These are phyloP conservation scores for Conus canariensis DNA, from an alignment of 2,888 invertebrate species.

Conservation along the genomic window DNA sequence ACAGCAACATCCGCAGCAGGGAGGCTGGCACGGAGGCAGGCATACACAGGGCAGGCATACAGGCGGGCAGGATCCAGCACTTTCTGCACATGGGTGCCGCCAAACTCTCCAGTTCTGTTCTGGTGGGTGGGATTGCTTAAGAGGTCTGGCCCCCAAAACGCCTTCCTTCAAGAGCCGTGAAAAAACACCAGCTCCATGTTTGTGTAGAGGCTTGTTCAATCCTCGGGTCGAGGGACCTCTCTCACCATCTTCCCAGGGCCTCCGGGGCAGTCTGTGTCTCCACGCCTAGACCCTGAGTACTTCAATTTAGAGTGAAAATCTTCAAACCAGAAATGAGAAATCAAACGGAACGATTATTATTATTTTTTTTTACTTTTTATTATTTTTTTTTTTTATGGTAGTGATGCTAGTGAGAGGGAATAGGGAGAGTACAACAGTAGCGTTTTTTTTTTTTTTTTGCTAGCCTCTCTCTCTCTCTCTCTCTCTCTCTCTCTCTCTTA, in stretches of 20 bases:
- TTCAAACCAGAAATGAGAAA: conserved; percentile 14
- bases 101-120: not conserved
- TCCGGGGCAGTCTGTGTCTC: not conserved
- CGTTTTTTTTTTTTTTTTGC: not conserved
- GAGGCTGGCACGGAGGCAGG: too few species aligned
- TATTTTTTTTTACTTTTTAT: not conserved
- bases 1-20: not conserved
- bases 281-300: not conserved
- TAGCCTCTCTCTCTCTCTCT: not conserved
- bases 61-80: not conserved
- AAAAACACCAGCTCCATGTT: not conserved
- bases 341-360: not conserved
- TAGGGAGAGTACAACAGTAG: not conserved
- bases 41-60: too few species aligned
- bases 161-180: not conserved
- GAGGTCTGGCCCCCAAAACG: not conserved
- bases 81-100: not conserved
- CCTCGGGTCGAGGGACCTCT: not conserved
- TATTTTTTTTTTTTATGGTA: not conserved
- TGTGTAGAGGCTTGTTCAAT: conserved; percentile 20
- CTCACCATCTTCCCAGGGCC: not conserved
- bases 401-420: not conserved
- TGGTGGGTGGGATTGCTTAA: not conserved
- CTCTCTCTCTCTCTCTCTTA: not conserved
- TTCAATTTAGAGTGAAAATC: conserved; percentile 12